phyloP scores from a whole-genome alignment of 2,113 vertebrate species.

The Heterochromis multidens region DNA sequence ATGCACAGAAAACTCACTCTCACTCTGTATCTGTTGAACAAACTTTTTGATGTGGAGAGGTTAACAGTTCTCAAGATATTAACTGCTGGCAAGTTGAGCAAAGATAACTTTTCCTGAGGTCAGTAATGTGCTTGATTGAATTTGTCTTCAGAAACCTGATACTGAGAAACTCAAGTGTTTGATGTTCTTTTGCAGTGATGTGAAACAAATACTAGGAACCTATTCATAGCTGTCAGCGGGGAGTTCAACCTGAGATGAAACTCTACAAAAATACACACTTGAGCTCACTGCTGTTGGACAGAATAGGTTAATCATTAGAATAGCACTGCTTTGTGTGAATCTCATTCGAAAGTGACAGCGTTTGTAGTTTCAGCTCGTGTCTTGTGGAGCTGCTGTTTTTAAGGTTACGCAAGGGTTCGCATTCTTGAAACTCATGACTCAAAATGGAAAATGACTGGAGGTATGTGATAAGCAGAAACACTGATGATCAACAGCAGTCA shows the following conservation, averaged over 20 bases:
- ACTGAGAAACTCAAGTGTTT: constrained; percentile 47
- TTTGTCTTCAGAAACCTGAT: not conserved
- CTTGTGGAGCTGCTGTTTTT: not conserved
- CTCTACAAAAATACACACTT: constrained; percentile 21
- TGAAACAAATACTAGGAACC: constrained; percentile 19
- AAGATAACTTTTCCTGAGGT: not conserved
- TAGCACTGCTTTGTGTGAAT: constrained; percentile 22
- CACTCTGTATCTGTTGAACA: not conserved
- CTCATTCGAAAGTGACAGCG: not conserved
- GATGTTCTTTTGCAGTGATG: constrained; percentile 44
- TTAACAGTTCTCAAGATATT: not conserved
- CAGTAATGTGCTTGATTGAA: not conserved
- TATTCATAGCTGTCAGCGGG: constrained; percentile 29
- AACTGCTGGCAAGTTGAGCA: not conserved
- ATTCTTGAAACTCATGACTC: not conserved
- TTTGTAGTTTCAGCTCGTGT: constrained; percentile 29
- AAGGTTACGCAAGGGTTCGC: not conserved
- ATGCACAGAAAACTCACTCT: not conserved
- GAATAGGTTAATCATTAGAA: constrained; percentile 52
- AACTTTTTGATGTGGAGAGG: not conserved
- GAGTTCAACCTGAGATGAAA: constrained; percentile 11
- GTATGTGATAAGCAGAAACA: not conserved
- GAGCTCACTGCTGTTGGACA: not conserved
- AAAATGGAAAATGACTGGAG: constrained; percentile 35
- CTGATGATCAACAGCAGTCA: not conserved